Percentiles rank a stretch among this genome's conserved stretches.
Conservation (phyloP, 2,113 vertebrate genomes). For the Balaenoptera acutorostrata region DNA sequence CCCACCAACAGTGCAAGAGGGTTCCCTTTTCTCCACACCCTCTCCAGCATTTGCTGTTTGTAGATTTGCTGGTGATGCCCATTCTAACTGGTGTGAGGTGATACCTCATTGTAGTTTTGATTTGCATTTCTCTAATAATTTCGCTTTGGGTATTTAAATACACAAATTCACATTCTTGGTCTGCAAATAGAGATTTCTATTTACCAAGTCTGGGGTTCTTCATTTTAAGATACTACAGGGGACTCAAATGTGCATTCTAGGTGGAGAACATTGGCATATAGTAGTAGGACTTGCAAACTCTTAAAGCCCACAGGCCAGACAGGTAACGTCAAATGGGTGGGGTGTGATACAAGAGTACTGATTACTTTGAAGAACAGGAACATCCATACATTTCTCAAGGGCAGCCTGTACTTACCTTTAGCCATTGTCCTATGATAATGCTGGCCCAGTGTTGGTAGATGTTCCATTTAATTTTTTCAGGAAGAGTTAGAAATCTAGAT, state of each 20-base stretch:
- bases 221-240: not conserved
- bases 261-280: not conserved
- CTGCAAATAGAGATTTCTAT: not conserved
- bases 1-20: too few species aligned
- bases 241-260: not conserved
- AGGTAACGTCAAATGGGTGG: not conserved
- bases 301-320: not conserved
- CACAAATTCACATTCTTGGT: not conserved
- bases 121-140: too few species aligned
- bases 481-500: conserved; percentile 15
- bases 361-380: not conserved
- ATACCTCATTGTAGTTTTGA: too few species aligned
- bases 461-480: not conserved
- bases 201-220: not conserved
- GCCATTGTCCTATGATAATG: not conserved
- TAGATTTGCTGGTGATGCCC: too few species aligned
- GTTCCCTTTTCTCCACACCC: too few species aligned
- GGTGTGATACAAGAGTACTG: not conserved
- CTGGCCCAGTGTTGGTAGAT: not conserved
- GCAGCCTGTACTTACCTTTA: not conserved
- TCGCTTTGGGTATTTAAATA: conserved; percentile 9
- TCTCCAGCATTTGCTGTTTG: too few species aligned
- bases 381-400: not conserved
- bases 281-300: not conserved
- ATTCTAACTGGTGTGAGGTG: too few species aligned